Conservation (phyloP, 2,888 invertebrate species). For the Drosophila paramelanica region DNA sequence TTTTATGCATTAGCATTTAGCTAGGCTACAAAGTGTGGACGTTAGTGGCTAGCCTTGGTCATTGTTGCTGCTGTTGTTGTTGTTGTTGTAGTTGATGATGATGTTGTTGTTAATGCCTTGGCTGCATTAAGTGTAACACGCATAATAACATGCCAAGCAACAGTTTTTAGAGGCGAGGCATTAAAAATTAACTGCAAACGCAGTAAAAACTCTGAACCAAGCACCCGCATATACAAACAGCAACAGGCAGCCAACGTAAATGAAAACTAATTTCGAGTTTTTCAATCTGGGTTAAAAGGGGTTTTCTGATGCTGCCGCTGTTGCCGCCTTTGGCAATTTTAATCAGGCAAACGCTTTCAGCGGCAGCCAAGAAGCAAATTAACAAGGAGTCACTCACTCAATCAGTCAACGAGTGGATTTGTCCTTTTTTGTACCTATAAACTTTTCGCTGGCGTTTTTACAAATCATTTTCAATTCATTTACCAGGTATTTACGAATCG, state of each 20-base stretch:
- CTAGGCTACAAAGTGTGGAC: conserved; percentile 52
- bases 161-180: conserved; percentile 68
- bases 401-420: conserved; percentile 20
- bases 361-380: conserved; percentile 18
- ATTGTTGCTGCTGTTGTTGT: conserved; percentile 19
- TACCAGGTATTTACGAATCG: conserved; percentile 65
- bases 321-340: conserved; percentile 66
- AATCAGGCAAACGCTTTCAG: conserved; percentile 72
- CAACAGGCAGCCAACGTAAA: conserved; percentile 63
- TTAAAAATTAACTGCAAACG: conserved; percentile 76
- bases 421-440: conserved; percentile 31
- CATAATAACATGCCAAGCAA: conserved; percentile 74
- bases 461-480: conserved; percentile 76
- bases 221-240: conserved; percentile 10
- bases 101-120: conserved; percentile 41
- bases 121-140: conserved; percentile 55
- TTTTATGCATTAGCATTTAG: conserved; percentile 64
- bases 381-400: conserved; percentile 36
- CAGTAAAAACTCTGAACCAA: conserved; percentile 45
- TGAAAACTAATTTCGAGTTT: conserved; percentile 81
- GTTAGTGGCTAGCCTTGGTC: conserved; percentile 40
- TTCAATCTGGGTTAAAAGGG: conserved; percentile 81
- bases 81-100: conserved; percentile 44
- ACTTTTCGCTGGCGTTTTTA: conserved; percentile 47
- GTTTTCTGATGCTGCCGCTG: conserved; percentile 31